phyloP scores from a whole-genome alignment of 2,888 invertebrate species.

The Glyphotaelius pellucidus region DNA sequence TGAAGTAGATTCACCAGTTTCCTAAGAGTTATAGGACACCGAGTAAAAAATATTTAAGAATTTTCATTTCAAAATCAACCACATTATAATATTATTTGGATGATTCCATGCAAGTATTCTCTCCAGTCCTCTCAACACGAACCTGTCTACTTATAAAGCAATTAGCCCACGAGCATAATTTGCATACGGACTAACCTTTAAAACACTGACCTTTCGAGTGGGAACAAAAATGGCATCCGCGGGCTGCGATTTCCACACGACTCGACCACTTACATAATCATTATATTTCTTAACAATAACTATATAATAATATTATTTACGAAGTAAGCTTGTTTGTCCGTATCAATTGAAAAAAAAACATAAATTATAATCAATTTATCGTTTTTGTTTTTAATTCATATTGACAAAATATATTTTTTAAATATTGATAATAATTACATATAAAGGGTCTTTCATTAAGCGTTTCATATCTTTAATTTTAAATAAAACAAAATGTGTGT shows the following conservation, averaged over 20 bases:
- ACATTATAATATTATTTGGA: background rate
- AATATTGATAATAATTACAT: no score
- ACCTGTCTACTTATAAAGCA: background rate
- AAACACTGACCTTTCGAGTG: constrained; percentile 2
- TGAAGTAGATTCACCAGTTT: no score
- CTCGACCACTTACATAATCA: background rate
- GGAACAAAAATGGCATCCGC: background rate
- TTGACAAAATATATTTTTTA: no score
- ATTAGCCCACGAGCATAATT: background rate
- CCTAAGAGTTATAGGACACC: no score
- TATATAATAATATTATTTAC: background rate
- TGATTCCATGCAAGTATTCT: background rate
- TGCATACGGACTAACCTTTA: background rate
- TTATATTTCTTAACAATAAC: background rate
- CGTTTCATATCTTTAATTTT: no score
- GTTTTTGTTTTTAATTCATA: no score
- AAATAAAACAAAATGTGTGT: no score
- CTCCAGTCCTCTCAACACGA: background rate
- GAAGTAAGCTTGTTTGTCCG: background rate
- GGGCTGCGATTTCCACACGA: background rate
- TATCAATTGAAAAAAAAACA: background rate
- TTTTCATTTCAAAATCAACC: no score
- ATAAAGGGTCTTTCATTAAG: no score
- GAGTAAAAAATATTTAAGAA: no score
- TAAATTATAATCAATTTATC: background rate